phyloP scores from a whole-genome alignment of 2,797 vertebrate species.

The Manis javanica region DNA sequence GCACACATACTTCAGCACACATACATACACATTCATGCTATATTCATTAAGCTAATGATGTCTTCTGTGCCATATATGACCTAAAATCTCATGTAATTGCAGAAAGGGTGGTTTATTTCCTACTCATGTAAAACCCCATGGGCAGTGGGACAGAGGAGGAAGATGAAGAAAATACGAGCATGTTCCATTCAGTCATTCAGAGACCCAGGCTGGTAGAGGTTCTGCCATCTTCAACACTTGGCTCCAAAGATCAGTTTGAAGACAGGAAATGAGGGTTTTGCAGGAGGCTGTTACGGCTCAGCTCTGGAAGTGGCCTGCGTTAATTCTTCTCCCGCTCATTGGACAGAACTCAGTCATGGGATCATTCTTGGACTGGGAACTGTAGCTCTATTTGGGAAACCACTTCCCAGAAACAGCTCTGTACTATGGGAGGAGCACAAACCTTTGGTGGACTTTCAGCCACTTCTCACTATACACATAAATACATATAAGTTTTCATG shows the following conservation, averaged over 20 bases:
- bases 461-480: neutral
- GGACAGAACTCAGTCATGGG: neutral
- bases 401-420: neutral
- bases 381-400: neutral
- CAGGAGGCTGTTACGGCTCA: neutral
- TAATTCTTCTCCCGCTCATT: neutral
- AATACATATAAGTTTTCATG: neutral
- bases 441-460: neutral
- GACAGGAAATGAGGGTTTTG: neutral
- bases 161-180: neutral
- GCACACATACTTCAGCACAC: neutral
- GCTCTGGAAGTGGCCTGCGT: neutral
- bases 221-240: neutral
- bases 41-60: neutral
- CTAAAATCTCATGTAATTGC: neutral
- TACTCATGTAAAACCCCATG: neutral
- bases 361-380: neutral
- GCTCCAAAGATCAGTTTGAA: neutral
- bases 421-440: neutral
- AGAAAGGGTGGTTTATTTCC: neutral
- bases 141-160: neutral
- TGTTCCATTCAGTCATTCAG: neutral
- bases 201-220: neutral
- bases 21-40: rapidly evolving
- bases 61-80: neutral